Conservation (phyloP, 2,113 vertebrate genomes). For the Oncorhynchus gorbuscha region DNA sequence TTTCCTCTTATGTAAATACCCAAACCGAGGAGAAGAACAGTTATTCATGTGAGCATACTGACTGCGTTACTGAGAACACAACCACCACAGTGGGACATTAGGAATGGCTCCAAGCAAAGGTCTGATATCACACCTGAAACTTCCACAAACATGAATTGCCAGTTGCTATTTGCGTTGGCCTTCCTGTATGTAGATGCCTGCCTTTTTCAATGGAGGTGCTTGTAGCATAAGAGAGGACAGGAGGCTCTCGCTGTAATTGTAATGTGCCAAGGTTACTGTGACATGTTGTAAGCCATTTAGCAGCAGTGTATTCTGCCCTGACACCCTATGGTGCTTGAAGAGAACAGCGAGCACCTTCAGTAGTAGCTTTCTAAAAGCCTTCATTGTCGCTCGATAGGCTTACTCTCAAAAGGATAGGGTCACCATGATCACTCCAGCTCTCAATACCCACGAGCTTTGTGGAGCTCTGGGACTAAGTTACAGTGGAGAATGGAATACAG, state of each 20-base stretch:
- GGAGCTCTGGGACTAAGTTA: neutral
- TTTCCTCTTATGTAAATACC: too few species aligned
- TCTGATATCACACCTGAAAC: conserved; percentile 43
- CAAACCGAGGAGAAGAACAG: neutral
- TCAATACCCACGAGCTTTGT: neutral
- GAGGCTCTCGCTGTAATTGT: neutral
- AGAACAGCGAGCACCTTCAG: neutral
- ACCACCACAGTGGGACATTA: neutral
- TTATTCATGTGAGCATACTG: neutral
- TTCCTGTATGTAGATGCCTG: conserved; percentile 8
- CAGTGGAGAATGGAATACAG: too few species aligned
- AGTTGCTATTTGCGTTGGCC: conserved; percentile 8
- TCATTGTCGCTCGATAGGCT: neutral
- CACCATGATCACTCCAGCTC: neutral
- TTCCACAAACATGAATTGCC: conserved; percentile 32
- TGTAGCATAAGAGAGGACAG: neutral
- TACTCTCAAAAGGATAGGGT: too few species aligned
- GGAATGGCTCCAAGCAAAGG: conserved; percentile 24
- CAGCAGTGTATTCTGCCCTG: neutral
- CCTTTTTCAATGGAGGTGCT: neutral
- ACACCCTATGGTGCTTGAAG: neutral
- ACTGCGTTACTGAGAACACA: neutral
- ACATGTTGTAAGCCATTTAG: neutral
- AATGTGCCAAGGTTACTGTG: neutral
- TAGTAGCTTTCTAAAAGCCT: neutral